Percentiles rank a stretch among this genome's conserved stretches.
Evolutionary conservation across 2,113 vertebrate genomes (phyloP).

Genomic region (Chaenocephalus aceratus): DNA sequence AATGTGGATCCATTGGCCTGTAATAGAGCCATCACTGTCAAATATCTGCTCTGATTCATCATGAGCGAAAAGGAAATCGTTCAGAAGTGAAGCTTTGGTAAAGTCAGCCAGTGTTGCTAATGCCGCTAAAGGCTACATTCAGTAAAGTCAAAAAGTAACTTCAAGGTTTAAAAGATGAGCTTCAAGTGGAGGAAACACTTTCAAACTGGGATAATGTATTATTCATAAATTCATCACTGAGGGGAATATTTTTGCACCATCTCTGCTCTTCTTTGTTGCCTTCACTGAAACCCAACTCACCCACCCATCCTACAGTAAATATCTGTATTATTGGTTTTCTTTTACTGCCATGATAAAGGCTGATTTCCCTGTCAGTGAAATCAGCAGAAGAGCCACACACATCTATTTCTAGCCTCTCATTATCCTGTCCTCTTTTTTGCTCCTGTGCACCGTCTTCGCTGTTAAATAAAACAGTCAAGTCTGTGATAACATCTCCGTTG

Average conservation of each 20-base stretch:
- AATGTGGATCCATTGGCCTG: slow-evolving; percentile 60
- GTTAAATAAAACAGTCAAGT: slow-evolving; percentile 57
- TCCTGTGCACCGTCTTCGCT: neutral
- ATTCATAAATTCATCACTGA: slow-evolving; percentile 53
- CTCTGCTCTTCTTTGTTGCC: slow-evolving; percentile 33
- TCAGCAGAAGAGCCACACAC: slow-evolving; percentile 25
- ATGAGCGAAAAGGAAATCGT: slow-evolving; percentile 8
- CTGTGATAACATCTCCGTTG: slow-evolving; percentile 47
- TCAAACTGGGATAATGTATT: slow-evolving; percentile 50
- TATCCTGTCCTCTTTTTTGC: neutral
- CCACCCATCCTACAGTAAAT: neutral
- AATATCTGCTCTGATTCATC: slow-evolving; percentile 57
- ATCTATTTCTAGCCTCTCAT: neutral
- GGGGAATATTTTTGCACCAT: slow-evolving; percentile 38
- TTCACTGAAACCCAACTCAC: slow-evolving; percentile 6
- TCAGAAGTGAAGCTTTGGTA: slow-evolving; percentile 26
- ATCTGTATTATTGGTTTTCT: neutral
- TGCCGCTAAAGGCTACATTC: slow-evolving; percentile 36
- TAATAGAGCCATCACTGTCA: slow-evolving; percentile 61
- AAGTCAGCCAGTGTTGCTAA: slow-evolving; percentile 32
- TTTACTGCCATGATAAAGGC: neutral
- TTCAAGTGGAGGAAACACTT: slow-evolving; percentile 49
- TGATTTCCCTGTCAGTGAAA: slow-evolving; percentile 25
- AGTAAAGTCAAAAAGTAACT: slow-evolving; percentile 30
- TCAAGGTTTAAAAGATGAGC: slow-evolving; percentile 46